These are phyloP conservation scores for Ptilodon capucinus DNA, from an alignment of 2,888 invertebrate genomes.

Conservation along the genomic window DNA sequence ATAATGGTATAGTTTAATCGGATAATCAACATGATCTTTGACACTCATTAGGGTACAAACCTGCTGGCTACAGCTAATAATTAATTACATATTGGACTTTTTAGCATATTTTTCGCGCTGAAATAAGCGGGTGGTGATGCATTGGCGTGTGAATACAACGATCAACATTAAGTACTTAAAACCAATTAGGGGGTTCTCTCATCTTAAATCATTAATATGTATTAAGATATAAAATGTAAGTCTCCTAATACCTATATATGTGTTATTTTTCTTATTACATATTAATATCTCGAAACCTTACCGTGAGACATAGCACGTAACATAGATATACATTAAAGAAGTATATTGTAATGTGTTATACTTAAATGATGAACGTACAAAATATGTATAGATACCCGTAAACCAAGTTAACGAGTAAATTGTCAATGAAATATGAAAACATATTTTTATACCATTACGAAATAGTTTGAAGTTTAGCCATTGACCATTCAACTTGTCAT, in stretches of 20 bases:
- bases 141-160: conserved; percentile 37
- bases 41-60: conserved; percentile 22
- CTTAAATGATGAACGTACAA: conserved; percentile 77
- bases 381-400: conserved; percentile 66
- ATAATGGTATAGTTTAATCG: conserved; percentile 2
- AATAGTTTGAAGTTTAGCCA: conserved; percentile 63
- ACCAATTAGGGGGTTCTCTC: conserved; percentile 52
- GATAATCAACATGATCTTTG: background rate
- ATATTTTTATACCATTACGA: conserved; percentile 76
- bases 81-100: conserved; percentile 22
- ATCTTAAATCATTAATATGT: conserved; percentile 32
- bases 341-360: conserved; percentile 68
- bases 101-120: conserved; percentile 11
- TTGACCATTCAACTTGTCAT: conserved; percentile 59
- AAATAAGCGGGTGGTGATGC: conserved; percentile 10
- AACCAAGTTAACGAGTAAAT: conserved; percentile 53
- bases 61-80: conserved; percentile 10
- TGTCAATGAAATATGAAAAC: conserved; percentile 52
- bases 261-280: conserved; percentile 22
- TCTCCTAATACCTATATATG: conserved; percentile 23
- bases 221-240: conserved; percentile 24
- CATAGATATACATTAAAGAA: conserved; percentile 55
- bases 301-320: conserved; percentile 44
- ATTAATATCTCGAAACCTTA: conserved; percentile 39
- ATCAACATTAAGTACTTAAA: conserved; percentile 52